phyloP scores from a whole-genome alignment of 2,888 invertebrate genomes.

The Spisula solida region DNA sequence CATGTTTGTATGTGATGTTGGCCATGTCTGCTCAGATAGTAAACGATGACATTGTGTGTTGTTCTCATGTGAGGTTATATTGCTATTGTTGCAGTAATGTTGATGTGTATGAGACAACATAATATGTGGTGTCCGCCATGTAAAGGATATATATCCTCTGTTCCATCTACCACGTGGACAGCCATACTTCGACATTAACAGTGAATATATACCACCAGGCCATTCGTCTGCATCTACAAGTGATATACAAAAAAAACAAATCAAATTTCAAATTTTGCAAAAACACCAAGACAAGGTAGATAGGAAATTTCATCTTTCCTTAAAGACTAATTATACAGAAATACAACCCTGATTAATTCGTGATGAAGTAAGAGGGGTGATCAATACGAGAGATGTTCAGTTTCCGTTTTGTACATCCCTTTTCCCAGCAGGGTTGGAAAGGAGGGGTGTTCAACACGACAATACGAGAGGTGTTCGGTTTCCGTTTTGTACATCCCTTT shows the following conservation, averaged over 20 bases:
- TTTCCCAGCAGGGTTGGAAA: too few species aligned
- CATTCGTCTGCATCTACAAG: background rate
- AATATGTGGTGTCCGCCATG: background rate
- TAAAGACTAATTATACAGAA: too few species aligned
- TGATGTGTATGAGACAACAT: background rate
- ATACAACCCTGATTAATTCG: too few species aligned
- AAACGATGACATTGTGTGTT: background rate
- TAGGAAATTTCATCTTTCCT: too few species aligned
- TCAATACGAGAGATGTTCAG: too few species aligned
- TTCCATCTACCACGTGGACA: slow-evolving; percentile 14
- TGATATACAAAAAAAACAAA: background rate
- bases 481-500: too few species aligned
- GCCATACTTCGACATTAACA: slow-evolving; percentile 1
- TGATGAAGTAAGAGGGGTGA: too few species aligned
- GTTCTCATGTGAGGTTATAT: background rate
- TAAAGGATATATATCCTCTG: background rate
- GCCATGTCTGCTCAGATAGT: background rate
- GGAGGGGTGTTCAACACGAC: too few species aligned
- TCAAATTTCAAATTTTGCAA: too few species aligned
- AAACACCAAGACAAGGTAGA: too few species aligned
- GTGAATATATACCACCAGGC: background rate
- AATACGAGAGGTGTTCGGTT: too few species aligned
- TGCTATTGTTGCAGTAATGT: background rate
- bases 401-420: too few species aligned
- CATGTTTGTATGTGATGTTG: background rate